Evolutionary conservation across 2,113 vertebrate genomes (phyloP), one percentile per base, ranked within the genome.

Genomic region (Corythornis vintsioides): DNA sequence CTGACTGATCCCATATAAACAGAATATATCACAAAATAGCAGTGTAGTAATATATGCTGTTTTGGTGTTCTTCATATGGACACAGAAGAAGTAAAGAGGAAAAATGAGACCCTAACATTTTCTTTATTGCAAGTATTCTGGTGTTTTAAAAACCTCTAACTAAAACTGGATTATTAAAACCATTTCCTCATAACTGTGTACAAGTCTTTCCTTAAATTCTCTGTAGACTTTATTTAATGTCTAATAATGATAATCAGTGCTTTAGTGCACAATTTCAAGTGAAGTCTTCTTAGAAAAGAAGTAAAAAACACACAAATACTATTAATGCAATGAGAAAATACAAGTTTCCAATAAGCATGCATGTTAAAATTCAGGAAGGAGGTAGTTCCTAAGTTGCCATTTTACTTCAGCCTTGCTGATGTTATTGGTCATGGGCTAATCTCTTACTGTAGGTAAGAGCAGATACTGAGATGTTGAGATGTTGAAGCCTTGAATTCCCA

Each of bases 271-370:
- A 28, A 70, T 52, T 40, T 31, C 8, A 50, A 52, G 4, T 5
- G 12, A 19, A 15, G n/a, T 22, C 9, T 11, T 40, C 50, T 60
- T 38, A 16, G 56, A 93, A 76, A 22, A 64, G 2, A 4, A 13
- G 4, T 26, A 20, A 57, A 55, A 45, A 56, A 52, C 33, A 0
- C 4, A 1, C 1, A 57, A 21, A 3, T n/a, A 26, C 18, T 29
- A 38, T 42, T 25, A 83, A 77, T 88, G 2, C 43, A 53, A 9
- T n/a, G 31, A 75, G 21, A 74, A 73, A 7, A 3, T 1, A 7
- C 1, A 5, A 15, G 4, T 56, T 86, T 81, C 42, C 57, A 40
- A 57, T 6, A 75, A 1, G 3, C 3, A 38, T 55, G 18, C 9
- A 12, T 26, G 10, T 10, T 55, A 29, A 78, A 90, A 74, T 83